Conservation (phyloP, 2,888 invertebrate species). For the Stegophylla sp. region DNA sequence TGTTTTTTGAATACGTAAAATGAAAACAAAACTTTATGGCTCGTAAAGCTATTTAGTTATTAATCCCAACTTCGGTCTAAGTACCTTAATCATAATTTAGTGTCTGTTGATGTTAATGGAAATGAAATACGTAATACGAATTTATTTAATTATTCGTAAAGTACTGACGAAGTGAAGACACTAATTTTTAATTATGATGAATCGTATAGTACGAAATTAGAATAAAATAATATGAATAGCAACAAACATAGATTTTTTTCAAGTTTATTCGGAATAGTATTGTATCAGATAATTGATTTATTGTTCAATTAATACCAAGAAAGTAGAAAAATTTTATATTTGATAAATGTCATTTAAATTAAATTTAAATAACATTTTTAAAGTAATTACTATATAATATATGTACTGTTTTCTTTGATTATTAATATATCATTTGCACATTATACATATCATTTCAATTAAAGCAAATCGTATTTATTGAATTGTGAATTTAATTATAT, state of each 20-base stretch:
- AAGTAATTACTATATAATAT: no score
- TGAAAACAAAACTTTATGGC: conserved; percentile 46
- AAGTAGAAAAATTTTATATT: no score
- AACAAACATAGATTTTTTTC: neutral
- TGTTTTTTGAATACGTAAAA: conserved; percentile 17
- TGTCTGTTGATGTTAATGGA: conserved; percentile 44
- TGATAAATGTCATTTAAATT: no score
- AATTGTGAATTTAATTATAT: no score
- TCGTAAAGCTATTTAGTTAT: conserved; percentile 41
- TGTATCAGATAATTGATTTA: no score
- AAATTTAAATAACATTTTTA: no score
- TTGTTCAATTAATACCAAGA: no score
- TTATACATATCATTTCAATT: no score
- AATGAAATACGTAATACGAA: conserved; percentile 29
- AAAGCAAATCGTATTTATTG: no score
- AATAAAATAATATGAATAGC: neutral
- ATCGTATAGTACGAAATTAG: neutral
- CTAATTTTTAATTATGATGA: conserved; percentile 29
- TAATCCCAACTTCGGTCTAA: conserved; percentile 41
- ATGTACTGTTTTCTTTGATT: no score
- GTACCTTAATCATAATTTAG: conserved; percentile 41
- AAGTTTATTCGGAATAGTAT: no score
- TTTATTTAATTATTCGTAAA: conserved; percentile 52
- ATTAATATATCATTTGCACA: no score
- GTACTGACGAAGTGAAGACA: conserved; percentile 6